Percentiles rank a stretch among this genome's conserved stretches.
These are phyloP conservation scores for Cynaeus angustus DNA, from an alignment of 2,888 invertebrate species.

Conservation along the genomic window DNA sequence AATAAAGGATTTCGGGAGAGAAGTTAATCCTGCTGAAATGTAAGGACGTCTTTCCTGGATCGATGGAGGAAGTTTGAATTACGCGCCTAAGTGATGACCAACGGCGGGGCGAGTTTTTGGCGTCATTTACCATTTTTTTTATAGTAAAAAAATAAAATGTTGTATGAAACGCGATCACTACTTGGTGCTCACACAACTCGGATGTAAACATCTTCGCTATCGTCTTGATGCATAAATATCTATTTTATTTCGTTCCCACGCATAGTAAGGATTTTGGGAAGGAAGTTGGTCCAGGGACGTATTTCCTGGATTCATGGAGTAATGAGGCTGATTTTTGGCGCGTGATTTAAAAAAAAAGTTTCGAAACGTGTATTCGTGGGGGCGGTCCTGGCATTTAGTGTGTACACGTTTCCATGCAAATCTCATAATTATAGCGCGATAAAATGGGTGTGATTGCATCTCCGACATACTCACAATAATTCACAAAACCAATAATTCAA, in stretches of 20 bases:
- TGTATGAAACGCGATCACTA: too few relatives aligned
- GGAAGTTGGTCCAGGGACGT: too few relatives aligned
- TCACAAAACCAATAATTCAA: constrained; percentile 16
- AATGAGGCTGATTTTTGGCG: not conserved
- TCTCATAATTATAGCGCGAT: constrained; percentile 4
- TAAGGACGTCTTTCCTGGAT: not conserved
- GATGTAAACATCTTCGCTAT: too few relatives aligned
- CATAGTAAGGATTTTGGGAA: too few relatives aligned
- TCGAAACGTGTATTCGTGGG: too few relatives aligned
- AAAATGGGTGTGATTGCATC: constrained; percentile 6
- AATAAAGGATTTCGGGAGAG: constrained; percentile 45
- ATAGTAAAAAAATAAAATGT: too few relatives aligned
- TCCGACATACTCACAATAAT: constrained; percentile 9
- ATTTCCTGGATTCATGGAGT: too few relatives aligned
- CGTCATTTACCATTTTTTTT: too few relatives aligned
- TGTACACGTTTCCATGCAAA: not conserved
- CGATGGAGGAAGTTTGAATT: constrained; percentile 8
- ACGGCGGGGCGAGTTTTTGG: not conserved
- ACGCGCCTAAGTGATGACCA: not conserved
- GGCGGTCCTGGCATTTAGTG: constrained; percentile 2
- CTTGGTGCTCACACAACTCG: too few relatives aligned
- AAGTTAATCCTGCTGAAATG: constrained; percentile 33
- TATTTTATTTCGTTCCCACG: too few relatives aligned
- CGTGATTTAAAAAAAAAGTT: not conserved
- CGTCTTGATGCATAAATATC: too few relatives aligned